Evolutionary conservation across 2,113 vertebrate species (phyloP).

Genomic region (Labeo catla): DNA sequence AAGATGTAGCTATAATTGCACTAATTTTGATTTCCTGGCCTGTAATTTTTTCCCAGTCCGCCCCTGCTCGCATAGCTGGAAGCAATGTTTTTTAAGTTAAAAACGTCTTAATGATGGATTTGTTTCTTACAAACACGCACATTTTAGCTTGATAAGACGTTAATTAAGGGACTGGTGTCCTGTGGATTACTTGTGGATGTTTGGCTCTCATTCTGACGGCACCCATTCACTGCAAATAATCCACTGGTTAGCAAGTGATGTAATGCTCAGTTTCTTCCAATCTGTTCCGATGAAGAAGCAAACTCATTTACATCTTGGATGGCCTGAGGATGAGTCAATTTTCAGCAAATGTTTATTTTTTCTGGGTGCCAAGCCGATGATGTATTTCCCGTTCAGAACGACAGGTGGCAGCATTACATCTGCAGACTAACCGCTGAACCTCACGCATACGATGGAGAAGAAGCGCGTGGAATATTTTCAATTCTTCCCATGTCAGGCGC

Average conservation of each 20-base stretch:
- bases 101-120: not conserved
- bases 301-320: too few relatives aligned
- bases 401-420: conserved; percentile 51
- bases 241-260: not conserved
- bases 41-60: too few relatives aligned
- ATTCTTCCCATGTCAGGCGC: not conserved
- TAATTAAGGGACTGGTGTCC: not conserved
- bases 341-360: not conserved
- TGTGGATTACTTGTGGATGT: not conserved
- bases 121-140: not conserved
- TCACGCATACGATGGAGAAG: not conserved
- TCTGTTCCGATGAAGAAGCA: not conserved
- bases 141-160: not conserved
- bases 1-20: too few relatives aligned
- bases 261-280: not conserved
- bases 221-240: not conserved
- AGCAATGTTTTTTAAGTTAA: not conserved
- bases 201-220: not conserved
- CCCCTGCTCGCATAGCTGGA: too few relatives aligned
- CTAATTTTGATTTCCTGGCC: too few relatives aligned
- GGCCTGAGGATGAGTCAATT: too few relatives aligned
- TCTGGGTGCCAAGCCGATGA: not conserved
- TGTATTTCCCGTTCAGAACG: conserved; percentile 50
- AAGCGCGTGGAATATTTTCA: conserved; percentile 21
- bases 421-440: not conserved